Percentiles rank a stretch among this genome's conserved stretches.
Conservation (phyloP, 2,797 vertebrate genomes). For the Bryconaethiops microstoma region DNA sequence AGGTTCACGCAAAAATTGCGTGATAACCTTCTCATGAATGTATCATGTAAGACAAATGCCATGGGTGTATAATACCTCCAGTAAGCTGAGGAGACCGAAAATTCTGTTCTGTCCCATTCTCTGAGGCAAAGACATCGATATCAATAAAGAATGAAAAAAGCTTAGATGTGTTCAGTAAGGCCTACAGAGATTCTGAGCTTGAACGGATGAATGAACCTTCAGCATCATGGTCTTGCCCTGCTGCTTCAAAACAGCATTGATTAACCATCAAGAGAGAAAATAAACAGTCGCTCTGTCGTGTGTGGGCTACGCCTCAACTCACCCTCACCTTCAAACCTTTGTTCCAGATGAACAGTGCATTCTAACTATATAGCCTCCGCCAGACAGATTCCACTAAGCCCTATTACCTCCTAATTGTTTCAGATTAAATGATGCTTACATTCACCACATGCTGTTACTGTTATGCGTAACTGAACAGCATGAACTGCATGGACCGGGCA, state of each 20-base stretch:
- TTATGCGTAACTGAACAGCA: slow-evolving; percentile 9
- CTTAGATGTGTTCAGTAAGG: neutral
- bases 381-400: slow-evolving; percentile 1
- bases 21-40: neutral
- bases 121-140: slow-evolving; percentile 1
- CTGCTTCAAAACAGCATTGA: slow-evolving; percentile 30
- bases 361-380: neutral
- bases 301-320: slow-evolving; percentile 1
- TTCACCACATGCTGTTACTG: slow-evolving; percentile 35
- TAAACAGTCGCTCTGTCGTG: slow-evolving; percentile 6
- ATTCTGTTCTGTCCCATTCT: neutral
- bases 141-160: neutral
- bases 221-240: slow-evolving; percentile 8
- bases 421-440: slow-evolving; percentile 40
- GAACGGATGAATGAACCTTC: slow-evolving; percentile 20
- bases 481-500: neutral
- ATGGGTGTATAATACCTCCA: neutral
- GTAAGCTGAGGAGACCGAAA: neutral
- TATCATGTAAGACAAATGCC: slow-evolving; percentile 4
- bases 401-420: slow-evolving; percentile 42
- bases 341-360: neutral
- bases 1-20: neutral
- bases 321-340: slow-evolving; percentile 13
- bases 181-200: neutral
- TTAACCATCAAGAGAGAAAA: slow-evolving; percentile 27